Base-by-base conservation (phyloP, 1,140 invertebrate species). In the Listronotus oregonensis region DNA sequence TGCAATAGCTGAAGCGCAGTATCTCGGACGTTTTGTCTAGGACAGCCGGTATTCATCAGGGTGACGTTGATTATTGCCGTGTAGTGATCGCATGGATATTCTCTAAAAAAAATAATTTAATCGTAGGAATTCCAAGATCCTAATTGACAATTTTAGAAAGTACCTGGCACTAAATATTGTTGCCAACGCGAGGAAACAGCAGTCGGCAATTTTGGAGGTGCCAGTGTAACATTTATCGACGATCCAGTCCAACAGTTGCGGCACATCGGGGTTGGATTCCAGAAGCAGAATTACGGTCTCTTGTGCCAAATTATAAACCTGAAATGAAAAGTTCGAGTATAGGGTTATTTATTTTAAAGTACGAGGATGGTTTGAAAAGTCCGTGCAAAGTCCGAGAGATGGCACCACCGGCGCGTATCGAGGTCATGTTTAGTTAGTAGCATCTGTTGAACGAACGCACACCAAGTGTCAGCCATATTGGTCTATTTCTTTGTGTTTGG, bases 21-120 rank as follows among this genome's bases (percentile, higher is more conserved):
- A 75, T 98, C 93, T 76, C 97, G 91, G 1, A 97, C 91, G 15
- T 87, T 84, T n/a, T 91, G 89, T 27, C 95, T 86, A 0, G 96
- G 94, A 79, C 94, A 96, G 12, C 95, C 96, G 4, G 95, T 95
- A 80, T 95, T 97, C 83, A 99, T 89, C 18, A 99, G 85, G 0
- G 96, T 96, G 7, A 99, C 93, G 76, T 97, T 98, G 73, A 99
- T 95, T 71, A 99, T 94, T 10, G 96, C 95, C 27, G 96, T 97
- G 79, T 97, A 96, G 82, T 97, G 94, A 80, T 99, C 97, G 81
- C 97, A 99, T 8, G 97, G 96, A 84, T 98, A 99, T 80, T 99
- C 97, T 71, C 96, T 95, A 78, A 65, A 80, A 57, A n/a, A 21
- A 0, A 2, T 2, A 3, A 12, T 12, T 12, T 40, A 42, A 43